Conservation (phyloP, 2,113 vertebrate species). For the Xenus cinereus region DNA sequence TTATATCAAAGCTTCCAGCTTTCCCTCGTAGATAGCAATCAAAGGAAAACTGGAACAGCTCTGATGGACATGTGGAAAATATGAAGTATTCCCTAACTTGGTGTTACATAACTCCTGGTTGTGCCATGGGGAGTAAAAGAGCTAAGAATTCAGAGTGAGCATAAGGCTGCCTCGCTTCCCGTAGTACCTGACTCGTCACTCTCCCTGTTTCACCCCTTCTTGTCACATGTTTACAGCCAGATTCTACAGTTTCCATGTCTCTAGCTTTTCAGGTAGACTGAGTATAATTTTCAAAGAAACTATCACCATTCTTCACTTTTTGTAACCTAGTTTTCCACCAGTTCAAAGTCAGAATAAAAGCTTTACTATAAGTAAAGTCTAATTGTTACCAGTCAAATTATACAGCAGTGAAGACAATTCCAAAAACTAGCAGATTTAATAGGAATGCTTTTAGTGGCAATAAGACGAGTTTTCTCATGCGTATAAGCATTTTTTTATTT, state of each 20-base stretch:
- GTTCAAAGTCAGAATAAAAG: background rate
- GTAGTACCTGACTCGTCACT: background rate
- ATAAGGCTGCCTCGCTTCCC: background rate
- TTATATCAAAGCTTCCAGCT: background rate
- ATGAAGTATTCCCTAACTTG: background rate
- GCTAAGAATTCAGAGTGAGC: background rate
- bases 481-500: background rate
- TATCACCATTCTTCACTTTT: background rate
- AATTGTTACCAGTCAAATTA: background rate
- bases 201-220: background rate
- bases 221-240: background rate
- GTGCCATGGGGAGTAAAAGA: background rate
- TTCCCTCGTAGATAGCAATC: background rate
- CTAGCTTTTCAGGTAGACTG: background rate
- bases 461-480: background rate
- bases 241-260: background rate
- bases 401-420: background rate
- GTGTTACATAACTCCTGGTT: background rate
- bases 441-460: background rate
- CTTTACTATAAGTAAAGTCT: background rate
- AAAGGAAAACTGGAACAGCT: conserved; percentile 15
- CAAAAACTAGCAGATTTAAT: background rate
- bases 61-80: conserved; percentile 9
- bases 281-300: background rate
- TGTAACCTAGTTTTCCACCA: background rate